Conservation (phyloP, 2,797 vertebrate species). For the Columba guinea region DNA sequence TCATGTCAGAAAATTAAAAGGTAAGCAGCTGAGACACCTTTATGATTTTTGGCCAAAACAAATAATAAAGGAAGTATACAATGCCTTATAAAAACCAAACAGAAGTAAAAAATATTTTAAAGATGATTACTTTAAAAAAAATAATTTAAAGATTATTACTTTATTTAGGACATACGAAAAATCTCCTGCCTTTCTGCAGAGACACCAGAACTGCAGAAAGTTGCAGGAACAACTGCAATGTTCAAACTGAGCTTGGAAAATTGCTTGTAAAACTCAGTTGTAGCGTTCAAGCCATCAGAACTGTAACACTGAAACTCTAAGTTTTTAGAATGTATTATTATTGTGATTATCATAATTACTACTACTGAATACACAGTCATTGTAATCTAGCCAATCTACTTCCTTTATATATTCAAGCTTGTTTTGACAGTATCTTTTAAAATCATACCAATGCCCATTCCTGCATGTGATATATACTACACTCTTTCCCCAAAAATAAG, state of each 20-base stretch:
- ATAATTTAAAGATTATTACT: background rate
- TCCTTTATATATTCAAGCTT: background rate
- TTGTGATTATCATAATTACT: background rate
- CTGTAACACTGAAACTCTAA: background rate
- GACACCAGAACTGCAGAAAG: background rate
- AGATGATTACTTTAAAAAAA: background rate
- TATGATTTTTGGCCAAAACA: background rate
- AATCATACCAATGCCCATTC: background rate
- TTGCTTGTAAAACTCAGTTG: background rate
- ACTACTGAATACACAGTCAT: background rate
- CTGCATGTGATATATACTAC: background rate
- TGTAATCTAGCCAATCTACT: background rate
- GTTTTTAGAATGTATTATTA: background rate
- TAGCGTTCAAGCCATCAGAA: background rate
- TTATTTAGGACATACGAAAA: background rate
- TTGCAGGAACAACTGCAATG: background rate
- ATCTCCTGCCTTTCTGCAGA: background rate
- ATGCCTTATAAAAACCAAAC: background rate
- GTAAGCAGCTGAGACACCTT: background rate
- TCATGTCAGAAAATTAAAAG: background rate
- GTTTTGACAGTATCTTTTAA: background rate
- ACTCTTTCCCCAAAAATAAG: no score
- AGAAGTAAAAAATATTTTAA: background rate
- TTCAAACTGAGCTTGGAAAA: background rate
- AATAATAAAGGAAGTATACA: background rate